A percentile compares a stretch with the other conserved stretches of the same genome.
phyloP scores from a whole-genome alignment of 2,113 vertebrate species.

The Calyptommatus sinebrachiatus region DNA sequence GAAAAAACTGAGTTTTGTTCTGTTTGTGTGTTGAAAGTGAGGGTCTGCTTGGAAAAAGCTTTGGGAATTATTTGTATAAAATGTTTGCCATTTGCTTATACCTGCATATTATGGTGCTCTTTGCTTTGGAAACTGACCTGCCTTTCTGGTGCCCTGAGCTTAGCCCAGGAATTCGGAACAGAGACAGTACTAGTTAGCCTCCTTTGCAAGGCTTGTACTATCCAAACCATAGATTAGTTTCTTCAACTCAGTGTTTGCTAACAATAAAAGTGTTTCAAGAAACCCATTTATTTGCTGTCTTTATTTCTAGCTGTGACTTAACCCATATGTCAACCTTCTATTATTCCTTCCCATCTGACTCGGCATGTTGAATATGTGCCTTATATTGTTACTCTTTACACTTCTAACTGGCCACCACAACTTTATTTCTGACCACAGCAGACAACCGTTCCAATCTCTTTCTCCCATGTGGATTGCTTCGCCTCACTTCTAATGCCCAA shows the following conservation, averaged over 20 bases:
- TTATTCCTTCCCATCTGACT: too few relatives aligned
- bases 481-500: too few relatives aligned
- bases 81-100: constrained; percentile 58
- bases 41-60: neutral
- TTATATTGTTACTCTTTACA: too few relatives aligned
- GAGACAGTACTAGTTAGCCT: neutral
- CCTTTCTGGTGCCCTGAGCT: neutral
- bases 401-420: too few relatives aligned
- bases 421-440: too few relatives aligned
- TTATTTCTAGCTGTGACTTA: too few relatives aligned
- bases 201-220: neutral
- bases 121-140: constrained; percentile 36
- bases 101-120: constrained; percentile 52
- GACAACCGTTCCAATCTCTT: too few relatives aligned
- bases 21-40: neutral
- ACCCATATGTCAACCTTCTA: too few relatives aligned
- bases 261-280: constrained; percentile 24
- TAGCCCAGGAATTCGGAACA: neutral
- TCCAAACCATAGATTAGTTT: constrained; percentile 9
- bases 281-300: neutral
- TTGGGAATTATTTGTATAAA: neutral
- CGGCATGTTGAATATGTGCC: too few relatives aligned
- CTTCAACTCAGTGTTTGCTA: neutral
- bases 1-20: neutral
- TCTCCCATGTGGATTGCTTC: too few relatives aligned